phyloP scores from a whole-genome alignment of 2,888 invertebrate genomes.

The Acanthosepion lycidas region DNA sequence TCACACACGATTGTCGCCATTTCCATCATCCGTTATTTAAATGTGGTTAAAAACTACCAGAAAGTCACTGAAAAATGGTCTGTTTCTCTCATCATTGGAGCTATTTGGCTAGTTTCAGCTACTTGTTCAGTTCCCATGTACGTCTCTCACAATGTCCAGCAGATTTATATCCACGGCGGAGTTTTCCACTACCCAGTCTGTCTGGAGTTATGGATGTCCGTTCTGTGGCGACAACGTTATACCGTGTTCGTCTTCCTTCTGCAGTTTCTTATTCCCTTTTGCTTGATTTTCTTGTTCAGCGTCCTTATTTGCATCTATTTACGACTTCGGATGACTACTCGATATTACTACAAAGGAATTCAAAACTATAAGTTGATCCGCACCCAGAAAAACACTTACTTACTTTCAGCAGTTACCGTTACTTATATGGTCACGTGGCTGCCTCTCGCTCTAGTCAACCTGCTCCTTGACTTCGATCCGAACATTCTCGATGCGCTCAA shows the following conservation, averaged over 20 bases:
- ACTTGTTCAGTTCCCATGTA: slow-evolving; percentile 66
- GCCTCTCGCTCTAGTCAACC: slow-evolving; percentile 68
- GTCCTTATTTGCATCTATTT: slow-evolving; percentile 73
- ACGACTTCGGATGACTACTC: slow-evolving; percentile 66
- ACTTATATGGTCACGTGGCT: slow-evolving; percentile 70
- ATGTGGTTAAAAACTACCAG: slow-evolving; percentile 58
- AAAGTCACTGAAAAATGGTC: slow-evolving; percentile 48
- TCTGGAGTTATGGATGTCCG: slow-evolving; percentile 67
- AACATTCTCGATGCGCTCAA: slow-evolving; percentile 60
- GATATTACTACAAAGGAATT: slow-evolving; percentile 56
- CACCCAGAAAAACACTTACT: slow-evolving; percentile 71
- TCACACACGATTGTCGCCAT: slow-evolving; percentile 69
- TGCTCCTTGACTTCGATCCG: slow-evolving; percentile 67
- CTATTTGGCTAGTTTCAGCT: slow-evolving; percentile 64
- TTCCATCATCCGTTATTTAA: slow-evolving; percentile 65
- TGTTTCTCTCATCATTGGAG: slow-evolving; percentile 54
- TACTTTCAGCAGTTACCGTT: slow-evolving; percentile 67
- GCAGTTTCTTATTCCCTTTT: slow-evolving; percentile 66
- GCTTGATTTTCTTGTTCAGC: slow-evolving; percentile 63
- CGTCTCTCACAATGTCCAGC: slow-evolving; percentile 64
- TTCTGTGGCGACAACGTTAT: slow-evolving; percentile 58
- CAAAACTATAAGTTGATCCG: slow-evolving; percentile 60
- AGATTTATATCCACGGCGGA: slow-evolving; percentile 61
- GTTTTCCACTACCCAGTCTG: slow-evolving; percentile 73
- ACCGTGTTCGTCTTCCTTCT: slow-evolving; percentile 63